phyloP scores from a whole-genome alignment of 2,113 vertebrate species.

The Sinocyclocheilus maitianheensis region DNA sequence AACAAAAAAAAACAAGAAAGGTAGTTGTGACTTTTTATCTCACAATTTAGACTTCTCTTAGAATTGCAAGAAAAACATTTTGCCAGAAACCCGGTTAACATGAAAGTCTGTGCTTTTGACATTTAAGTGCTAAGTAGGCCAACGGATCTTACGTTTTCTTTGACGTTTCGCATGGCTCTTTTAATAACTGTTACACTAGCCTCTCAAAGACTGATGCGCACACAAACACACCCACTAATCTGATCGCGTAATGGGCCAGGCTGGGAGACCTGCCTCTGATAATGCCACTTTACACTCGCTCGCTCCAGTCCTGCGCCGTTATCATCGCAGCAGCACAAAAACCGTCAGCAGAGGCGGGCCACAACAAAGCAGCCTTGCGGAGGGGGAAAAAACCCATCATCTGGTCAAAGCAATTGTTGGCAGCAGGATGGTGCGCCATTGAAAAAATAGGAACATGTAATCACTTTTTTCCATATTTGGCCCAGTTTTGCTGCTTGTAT shows the following conservation, averaged over 20 bases:
- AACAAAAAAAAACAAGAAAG: too few relatives aligned
- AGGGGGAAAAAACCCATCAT: conserved; percentile 36
- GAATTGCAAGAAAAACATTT: neutral
- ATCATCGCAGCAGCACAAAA: conserved; percentile 50
- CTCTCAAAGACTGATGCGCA: neutral
- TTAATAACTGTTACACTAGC: neutral
- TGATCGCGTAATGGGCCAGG: conserved; percentile 52
- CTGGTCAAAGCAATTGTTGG: conserved; percentile 36
- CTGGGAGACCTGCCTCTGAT: conserved; percentile 60
- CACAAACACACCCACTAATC: conserved; percentile 40
- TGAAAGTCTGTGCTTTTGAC: neutral
- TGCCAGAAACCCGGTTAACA: neutral
- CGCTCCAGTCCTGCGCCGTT: conserved; percentile 47
- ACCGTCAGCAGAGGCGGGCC: conserved; percentile 28
- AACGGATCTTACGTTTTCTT: neutral
- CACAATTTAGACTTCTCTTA: neutral
- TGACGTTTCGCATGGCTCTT: neutral
- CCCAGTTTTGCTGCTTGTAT: conserved; percentile 14
- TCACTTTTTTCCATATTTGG: neutral
- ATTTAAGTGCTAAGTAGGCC: neutral
- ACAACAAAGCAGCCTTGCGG: conserved; percentile 46
- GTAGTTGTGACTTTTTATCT: neutral
- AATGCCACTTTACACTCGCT: conserved; percentile 64
- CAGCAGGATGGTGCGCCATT: conserved; percentile 18
- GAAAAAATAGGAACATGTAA: conserved; percentile 27